Percentiles rank a stretch among this genome's conserved stretches.
These are phyloP conservation scores for Trachelus iudaicus DNA, from an alignment of 2,888 invertebrate species.

Conservation along the genomic window DNA sequence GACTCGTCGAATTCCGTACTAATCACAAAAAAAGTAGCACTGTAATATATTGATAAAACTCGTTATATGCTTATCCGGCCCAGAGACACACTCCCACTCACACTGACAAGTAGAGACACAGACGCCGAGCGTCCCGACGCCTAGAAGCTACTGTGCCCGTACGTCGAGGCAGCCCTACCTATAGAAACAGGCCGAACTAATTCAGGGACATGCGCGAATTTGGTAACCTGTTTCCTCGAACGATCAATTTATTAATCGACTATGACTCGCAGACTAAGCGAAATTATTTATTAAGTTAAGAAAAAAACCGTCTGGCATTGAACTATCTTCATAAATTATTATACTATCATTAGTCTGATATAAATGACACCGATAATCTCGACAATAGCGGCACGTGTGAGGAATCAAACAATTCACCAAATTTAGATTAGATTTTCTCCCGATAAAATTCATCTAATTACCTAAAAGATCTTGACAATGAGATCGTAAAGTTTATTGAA, in stretches of 20 bases:
- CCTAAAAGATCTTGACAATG: not conserved
- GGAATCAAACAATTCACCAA: not conserved
- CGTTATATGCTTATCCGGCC: not conserved
- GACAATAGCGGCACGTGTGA: not conserved
- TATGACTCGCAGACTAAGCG: too few species aligned
- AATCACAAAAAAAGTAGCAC: not conserved
- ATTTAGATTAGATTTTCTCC: not conserved
- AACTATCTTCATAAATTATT: not conserved
- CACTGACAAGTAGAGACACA: conserved; percentile 15
- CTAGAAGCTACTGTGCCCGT: conserved; percentile 42
- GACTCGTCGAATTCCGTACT: not conserved
- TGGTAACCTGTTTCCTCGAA: not conserved
- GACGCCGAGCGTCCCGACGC: conserved; percentile 41
- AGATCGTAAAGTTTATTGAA: not conserved
- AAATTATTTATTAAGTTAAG: too few species aligned
- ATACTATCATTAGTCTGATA: not conserved
- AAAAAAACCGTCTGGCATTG: not conserved
- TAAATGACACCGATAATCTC: not conserved
- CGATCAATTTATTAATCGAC: too few species aligned
- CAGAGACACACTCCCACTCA: conserved; percentile 16
- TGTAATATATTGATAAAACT: not conserved
- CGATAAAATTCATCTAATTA: not conserved
- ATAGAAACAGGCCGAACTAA: conserved; percentile 20
- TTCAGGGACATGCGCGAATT: conserved; percentile 45
- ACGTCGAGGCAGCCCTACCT: conserved; percentile 26